Conservation (phyloP, 2,113 vertebrate genomes). For the Dinomys branickii region DNA sequence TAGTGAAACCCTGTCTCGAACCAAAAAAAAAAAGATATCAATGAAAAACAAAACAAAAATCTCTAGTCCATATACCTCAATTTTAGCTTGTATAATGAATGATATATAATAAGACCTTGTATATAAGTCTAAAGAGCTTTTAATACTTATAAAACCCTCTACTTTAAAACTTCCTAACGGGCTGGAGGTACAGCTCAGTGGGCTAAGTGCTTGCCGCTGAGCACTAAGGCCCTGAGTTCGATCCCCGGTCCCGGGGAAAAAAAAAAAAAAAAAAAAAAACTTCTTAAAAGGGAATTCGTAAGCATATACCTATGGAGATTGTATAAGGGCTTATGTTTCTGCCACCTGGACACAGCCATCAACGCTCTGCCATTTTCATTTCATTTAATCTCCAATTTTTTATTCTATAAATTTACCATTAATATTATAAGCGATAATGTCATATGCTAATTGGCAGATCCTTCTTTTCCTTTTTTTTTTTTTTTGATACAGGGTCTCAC, state of each 20-base stretch:
- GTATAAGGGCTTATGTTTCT: background rate
- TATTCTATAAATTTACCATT: background rate
- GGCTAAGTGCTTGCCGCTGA: too few species aligned
- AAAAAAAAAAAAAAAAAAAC: too few species aligned
- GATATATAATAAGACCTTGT: background rate
- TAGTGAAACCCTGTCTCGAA: too few species aligned
- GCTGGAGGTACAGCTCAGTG: too few species aligned
- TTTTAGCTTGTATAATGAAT: background rate
- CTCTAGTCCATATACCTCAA: background rate
- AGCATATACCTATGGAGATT: background rate
- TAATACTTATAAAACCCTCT: background rate
- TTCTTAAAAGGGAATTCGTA: background rate
- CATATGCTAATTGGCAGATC: background rate
- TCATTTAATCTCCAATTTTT: background rate
- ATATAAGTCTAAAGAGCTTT: background rate
- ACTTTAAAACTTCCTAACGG: background rate
- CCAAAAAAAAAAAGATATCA: background rate
- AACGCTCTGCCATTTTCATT: background rate
- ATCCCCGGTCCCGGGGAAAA: too few species aligned
- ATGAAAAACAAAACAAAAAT: background rate
- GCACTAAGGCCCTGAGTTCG: too few species aligned
- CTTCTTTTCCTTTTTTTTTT: background rate
- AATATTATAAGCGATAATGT: slow-evolving; percentile 9
- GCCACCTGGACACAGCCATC: background rate
- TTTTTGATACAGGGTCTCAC: background rate